phyloP scores from a whole-genome alignment of 2,888 invertebrate genomes.

The Noctua comes region DNA sequence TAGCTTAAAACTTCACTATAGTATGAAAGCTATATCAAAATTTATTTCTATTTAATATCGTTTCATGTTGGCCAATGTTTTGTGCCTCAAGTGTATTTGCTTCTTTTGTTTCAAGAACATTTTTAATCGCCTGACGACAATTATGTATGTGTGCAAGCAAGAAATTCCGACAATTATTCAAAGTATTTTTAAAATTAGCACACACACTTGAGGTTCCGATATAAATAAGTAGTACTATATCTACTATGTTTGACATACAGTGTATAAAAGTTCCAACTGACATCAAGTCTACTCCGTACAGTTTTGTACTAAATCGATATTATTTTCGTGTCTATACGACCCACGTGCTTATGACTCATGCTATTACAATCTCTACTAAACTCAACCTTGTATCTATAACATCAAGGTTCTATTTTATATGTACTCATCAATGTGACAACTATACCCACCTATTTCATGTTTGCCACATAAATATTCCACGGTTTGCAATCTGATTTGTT shows the following conservation, averaged over 20 bases:
- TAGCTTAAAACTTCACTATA: conserved; percentile 74
- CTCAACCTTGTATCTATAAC: conserved; percentile 72
- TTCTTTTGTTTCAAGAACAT: conserved; percentile 26
- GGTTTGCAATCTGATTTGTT: conserved; percentile 74
- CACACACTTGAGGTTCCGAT: conserved; percentile 61
- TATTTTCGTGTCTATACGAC: conserved; percentile 79
- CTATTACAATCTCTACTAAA: conserved; percentile 66
- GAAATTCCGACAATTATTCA: conserved; percentile 17
- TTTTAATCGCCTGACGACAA: not conserved
- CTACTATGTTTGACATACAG: conserved; percentile 60
- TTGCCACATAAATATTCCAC: conserved; percentile 75
- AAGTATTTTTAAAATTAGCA: conserved; percentile 40
- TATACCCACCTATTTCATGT: conserved; percentile 73
- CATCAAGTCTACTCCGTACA: conserved; percentile 71
- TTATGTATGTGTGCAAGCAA: conserved; percentile 16
- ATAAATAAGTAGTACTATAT: conserved; percentile 60
- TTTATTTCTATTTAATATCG: conserved; percentile 62
- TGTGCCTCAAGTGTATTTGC: conserved; percentile 55
- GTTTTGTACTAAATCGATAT: conserved; percentile 80
- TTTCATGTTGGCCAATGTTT: conserved; percentile 67
- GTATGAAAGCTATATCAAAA: conserved; percentile 78
- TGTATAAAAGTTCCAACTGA: conserved; percentile 59
- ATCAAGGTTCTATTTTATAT: conserved; percentile 67
- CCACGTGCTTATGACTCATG: conserved; percentile 78
- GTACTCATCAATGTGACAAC: conserved; percentile 70